A percentile compares a stretch with the other conserved stretches of the same genome.
These are phyloP conservation scores for Calameuta filiformis DNA, from an alignment of 2,888 invertebrate species.

Conservation along the genomic window DNA sequence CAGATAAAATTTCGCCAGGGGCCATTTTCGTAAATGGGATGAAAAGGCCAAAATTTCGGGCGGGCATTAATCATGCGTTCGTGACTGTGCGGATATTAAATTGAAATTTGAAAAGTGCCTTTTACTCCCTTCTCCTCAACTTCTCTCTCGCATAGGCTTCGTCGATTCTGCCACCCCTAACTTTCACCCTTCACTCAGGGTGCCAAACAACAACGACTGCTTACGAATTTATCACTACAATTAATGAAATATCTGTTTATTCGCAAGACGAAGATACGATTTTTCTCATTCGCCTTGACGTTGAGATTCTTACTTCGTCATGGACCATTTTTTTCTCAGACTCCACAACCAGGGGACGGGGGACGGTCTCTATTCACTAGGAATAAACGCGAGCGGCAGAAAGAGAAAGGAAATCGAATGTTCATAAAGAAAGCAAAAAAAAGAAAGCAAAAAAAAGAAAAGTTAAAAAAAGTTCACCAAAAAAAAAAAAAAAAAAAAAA, in stretches of 20 bases:
- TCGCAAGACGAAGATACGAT: background rate
- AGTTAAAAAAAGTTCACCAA: too few relatives aligned
- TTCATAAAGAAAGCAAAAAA: background rate
- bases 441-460: too few relatives aligned
- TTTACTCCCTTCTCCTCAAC: conserved; percentile 28
- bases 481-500: background rate
- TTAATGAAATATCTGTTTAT: background rate
- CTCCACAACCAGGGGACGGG: too few relatives aligned
- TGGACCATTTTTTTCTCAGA: background rate
- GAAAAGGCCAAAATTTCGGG: background rate
- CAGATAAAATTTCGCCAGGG: background rate
- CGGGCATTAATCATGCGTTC: background rate
- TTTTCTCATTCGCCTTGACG: background rate
- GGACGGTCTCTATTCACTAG: too few relatives aligned
- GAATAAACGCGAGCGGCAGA: too few relatives aligned
- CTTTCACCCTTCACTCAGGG: background rate
- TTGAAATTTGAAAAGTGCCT: conserved; percentile 4
- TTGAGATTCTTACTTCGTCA: background rate
- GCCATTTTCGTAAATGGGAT: background rate
- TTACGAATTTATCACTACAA: background rate
- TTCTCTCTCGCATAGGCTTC: conserved; percentile 15
- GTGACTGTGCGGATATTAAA: background rate
- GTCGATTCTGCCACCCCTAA: background rate
- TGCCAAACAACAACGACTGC: background rate
- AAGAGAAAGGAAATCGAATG: too few relatives aligned